phyloP scores from a whole-genome alignment of 2,113 vertebrate species.

The Brachypteracias leptosomus region DNA sequence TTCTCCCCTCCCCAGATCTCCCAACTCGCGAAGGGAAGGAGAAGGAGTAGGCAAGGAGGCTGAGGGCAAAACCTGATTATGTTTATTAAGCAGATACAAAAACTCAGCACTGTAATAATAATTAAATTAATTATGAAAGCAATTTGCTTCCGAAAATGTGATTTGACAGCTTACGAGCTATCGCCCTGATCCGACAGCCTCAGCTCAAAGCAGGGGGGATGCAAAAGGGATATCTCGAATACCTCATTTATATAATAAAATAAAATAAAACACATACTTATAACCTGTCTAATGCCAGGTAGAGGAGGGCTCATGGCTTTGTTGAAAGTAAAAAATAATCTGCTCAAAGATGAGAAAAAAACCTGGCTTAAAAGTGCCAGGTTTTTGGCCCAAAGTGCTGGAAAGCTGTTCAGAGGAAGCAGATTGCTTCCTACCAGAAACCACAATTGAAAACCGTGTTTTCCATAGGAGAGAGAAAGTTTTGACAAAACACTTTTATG shows the following conservation, averaged over 20 bases:
- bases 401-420: neutral
- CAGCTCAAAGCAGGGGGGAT: neutral
- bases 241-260: neutral
- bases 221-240: neutral
- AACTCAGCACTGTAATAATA: constrained; percentile 54
- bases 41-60: neutral
- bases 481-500: neutral
- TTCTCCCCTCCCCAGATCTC: neutral
- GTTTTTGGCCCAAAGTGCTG: constrained; percentile 12
- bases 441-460: constrained; percentile 10
- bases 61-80: constrained; percentile 57
- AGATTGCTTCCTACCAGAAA: neutral
- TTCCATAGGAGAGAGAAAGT: neutral
- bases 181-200: neutral
- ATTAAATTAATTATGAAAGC: constrained; percentile 77
- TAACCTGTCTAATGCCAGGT: neutral
- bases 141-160: constrained; percentile 66
- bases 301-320: neutral
- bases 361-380: neutral
- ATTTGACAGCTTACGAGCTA: constrained; percentile 60
- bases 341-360: neutral
- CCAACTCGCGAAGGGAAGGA: neutral
- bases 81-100: constrained; percentile 71
- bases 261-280: neutral
- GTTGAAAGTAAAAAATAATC: neutral